Evolutionary conservation across 2,888 invertebrate species (phyloP).

Genomic region (Frankliniella fusca): DNA sequence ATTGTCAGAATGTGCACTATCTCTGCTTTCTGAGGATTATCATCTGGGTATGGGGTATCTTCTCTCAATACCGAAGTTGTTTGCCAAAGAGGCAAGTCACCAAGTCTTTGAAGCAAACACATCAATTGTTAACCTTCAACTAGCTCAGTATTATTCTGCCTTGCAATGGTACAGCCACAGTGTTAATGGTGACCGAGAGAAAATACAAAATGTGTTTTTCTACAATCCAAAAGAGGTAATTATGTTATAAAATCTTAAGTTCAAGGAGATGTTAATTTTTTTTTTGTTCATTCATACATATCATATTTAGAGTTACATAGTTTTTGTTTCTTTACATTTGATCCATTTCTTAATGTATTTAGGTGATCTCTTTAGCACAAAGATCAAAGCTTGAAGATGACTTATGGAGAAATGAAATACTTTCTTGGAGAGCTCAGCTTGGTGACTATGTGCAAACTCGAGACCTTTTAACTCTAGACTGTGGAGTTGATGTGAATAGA

Average conservation of each 20-base stretch:
- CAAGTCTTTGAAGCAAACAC: not conserved
- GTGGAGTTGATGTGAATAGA: conserved; percentile 50
- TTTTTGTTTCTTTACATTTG: not conserved
- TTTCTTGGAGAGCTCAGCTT: conserved; percentile 42
- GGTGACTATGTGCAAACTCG: conserved; percentile 49
- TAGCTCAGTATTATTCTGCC: conserved; percentile 48
- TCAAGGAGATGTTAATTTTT: too few relatives aligned
- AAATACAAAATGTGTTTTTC: conserved; percentile 34
- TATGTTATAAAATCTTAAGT: not conserved
- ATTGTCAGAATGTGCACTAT: conserved; percentile 50
- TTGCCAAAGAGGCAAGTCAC: conserved; percentile 38
- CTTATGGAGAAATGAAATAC: not conserved
- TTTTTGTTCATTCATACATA: not conserved
- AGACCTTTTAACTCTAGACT: conserved; percentile 46
- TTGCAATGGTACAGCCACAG: conserved; percentile 39
- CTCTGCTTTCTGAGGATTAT: conserved; percentile 52
- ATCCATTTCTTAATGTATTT: not conserved
- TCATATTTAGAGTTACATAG: not conserved
- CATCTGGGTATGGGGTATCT: conserved; percentile 53
- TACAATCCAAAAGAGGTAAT: conserved; percentile 38
- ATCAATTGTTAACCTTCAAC: conserved; percentile 46
- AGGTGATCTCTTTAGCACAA: not conserved
- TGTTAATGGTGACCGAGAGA: conserved; percentile 15
- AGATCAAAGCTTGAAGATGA: not conserved
- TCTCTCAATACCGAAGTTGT: conserved; percentile 47